phyloP scores from a whole-genome alignment of 2,888 invertebrate species.

The Pyralis farinalis region DNA sequence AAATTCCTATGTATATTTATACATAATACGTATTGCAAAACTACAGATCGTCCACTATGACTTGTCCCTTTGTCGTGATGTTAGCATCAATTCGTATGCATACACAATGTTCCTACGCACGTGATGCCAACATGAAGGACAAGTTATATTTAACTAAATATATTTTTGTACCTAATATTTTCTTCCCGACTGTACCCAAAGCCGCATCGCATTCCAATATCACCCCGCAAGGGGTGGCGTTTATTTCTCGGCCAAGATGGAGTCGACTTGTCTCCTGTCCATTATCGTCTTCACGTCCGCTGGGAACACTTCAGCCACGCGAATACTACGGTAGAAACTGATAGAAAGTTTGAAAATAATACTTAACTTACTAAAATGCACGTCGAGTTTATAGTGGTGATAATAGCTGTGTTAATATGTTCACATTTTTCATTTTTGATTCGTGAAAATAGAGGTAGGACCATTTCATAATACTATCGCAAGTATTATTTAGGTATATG shows the following conservation, averaged over 20 bases:
- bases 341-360: too few species aligned
- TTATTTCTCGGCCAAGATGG: constrained; percentile 15
- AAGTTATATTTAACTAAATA: too few species aligned
- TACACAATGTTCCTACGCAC: too few species aligned
- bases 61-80: too few species aligned
- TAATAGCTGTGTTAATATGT: constrained; percentile 43
- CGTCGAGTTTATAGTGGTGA: constrained; percentile 32
- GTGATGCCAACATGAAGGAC: too few species aligned
- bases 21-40: too few species aligned
- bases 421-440: constrained; percentile 44
- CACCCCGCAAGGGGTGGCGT: neutral
- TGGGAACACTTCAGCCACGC: constrained; percentile 13
- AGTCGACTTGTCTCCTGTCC: constrained; percentile 20
- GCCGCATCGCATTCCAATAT: neutral
- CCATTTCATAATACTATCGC: too few species aligned
- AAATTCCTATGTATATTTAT: too few species aligned
- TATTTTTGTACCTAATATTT: constrained; percentile 1
- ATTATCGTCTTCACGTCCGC: constrained; percentile 28
- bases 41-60: too few species aligned
- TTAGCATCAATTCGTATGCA: too few species aligned
- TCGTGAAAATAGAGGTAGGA: constrained; percentile 42
- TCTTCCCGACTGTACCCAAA: constrained; percentile 20
- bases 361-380: constrained; percentile 30
- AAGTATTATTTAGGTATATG: too few species aligned
- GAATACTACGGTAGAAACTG: too few species aligned